phyloP scores from a whole-genome alignment of 1,140 invertebrate genomes.

The Anthonomus grandis region DNA sequence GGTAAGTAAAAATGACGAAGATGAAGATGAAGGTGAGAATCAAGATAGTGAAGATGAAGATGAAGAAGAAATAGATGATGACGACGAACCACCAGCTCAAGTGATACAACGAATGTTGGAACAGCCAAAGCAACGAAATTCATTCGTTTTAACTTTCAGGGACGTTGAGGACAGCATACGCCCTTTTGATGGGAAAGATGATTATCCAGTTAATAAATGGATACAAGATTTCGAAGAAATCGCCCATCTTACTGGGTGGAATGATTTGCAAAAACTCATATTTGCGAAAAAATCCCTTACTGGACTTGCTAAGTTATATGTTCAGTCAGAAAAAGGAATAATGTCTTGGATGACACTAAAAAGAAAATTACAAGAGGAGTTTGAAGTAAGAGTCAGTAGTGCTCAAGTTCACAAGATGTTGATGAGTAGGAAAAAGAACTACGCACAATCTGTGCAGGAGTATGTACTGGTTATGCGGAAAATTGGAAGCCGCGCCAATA shows the following conservation, averaged over 20 bases:
- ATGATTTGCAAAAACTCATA: slow-evolving; percentile 37
- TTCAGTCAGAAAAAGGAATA: slow-evolving; percentile 20
- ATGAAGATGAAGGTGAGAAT: background rate
- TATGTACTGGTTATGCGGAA: slow-evolving; percentile 36
- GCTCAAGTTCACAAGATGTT: slow-evolving; percentile 8
- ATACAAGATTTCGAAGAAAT: slow-evolving; percentile 38
- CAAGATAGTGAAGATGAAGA: background rate
- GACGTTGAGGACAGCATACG: slow-evolving; percentile 34
- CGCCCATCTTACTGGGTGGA: slow-evolving; percentile 28
- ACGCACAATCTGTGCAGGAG: slow-evolving; percentile 19
- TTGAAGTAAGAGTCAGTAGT: slow-evolving; percentile 7
- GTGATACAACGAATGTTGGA: background rate
- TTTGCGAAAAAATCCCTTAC: slow-evolving; percentile 32
- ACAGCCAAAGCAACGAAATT: background rate
- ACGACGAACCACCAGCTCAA: background rate
- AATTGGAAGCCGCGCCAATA: slow-evolving; percentile 32
- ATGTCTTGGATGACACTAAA: slow-evolving; percentile 9
- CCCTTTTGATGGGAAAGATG: slow-evolving; percentile 27
- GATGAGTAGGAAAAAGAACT: background rate
- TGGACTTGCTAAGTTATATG: slow-evolving; percentile 30
- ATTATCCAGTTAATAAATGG: slow-evolving; percentile 27
- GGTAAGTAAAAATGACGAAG: background rate
- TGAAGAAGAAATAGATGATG: background rate
- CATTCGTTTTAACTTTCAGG: slow-evolving; percentile 1
- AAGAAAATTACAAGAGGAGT: slow-evolving; percentile 1